Conservation (phyloP, 2,797 vertebrate genomes). For the Helarctos malayanus region DNA sequence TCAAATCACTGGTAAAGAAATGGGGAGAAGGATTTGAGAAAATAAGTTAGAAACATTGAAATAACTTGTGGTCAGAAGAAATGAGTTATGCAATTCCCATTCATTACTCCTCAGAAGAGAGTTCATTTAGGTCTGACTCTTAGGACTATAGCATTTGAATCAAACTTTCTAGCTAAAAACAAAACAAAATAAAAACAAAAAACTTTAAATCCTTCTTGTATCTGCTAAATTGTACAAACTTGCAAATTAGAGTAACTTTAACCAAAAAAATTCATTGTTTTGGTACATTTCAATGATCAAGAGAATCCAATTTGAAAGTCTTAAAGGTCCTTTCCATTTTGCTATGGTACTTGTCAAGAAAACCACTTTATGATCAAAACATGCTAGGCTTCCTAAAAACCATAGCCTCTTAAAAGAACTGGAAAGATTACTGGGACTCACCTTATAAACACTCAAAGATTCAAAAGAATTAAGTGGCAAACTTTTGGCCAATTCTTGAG, state of each 20-base stretch:
- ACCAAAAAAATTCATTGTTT: conserved; percentile 34
- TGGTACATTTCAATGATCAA: conserved; percentile 32
- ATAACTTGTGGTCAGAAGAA: conserved; percentile 29
- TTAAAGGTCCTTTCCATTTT: background rate
- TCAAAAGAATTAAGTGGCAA: conserved; percentile 11
- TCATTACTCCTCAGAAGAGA: background rate
- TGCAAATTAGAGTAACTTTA: conserved; percentile 34
- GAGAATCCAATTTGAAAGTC: conserved; percentile 22
- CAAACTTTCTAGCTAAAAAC: conserved; percentile 42
- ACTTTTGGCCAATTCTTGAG: background rate
- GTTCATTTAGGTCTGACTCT: conserved; percentile 4
- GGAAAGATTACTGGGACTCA: background rate
- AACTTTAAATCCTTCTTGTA: background rate
- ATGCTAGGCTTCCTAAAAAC: conserved; percentile 17
- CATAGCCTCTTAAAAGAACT: background rate
- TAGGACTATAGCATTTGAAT: conserved; percentile 37
- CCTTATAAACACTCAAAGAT: background rate
- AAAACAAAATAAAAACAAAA: background rate
- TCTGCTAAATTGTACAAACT: background rate
- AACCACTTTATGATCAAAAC: background rate
- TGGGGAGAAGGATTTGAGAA: background rate
- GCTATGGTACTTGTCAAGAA: background rate
- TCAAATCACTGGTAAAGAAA: conserved; percentile 24
- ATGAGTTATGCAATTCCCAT: background rate
- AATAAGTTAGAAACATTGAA: conserved; percentile 29